Evolutionary conservation across 1,140 invertebrate genomes (phyloP).

Genomic region (Rhynchophorus ferrugineus): DNA sequence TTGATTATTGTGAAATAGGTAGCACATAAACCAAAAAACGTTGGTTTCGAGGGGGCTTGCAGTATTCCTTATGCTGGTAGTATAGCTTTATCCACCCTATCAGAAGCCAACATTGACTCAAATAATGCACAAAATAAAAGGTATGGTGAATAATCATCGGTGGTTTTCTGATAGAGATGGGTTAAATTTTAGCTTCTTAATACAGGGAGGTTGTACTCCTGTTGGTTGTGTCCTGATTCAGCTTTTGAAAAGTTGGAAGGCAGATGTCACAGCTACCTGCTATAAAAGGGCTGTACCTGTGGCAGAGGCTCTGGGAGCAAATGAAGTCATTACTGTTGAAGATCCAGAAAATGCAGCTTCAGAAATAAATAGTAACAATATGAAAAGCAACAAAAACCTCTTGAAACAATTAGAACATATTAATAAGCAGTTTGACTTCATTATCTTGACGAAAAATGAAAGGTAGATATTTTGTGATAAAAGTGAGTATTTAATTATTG

Average conservation of each 20-base stretch:
- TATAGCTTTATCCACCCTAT: constrained; percentile 58
- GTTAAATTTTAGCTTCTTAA: constrained; percentile 50
- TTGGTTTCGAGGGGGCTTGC: constrained; percentile 61
- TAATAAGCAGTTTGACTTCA: constrained; percentile 43
- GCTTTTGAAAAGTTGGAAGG: constrained; percentile 60
- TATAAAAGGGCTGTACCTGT: constrained; percentile 45
- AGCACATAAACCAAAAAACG: constrained; percentile 55
- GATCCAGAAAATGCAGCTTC: too few species aligned
- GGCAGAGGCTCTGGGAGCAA: constrained; percentile 49
- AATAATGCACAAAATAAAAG: constrained; percentile 51
- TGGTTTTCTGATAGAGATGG: neutral
- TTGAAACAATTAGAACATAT: constrained; percentile 32
- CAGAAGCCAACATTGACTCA: constrained; percentile 47
- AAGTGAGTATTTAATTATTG: too few species aligned
- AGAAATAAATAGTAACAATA: neutral
- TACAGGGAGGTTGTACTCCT: constrained; percentile 62
- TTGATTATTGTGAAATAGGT: too few species aligned
- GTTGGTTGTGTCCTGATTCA: constrained; percentile 66
- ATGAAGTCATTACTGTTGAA: constrained; percentile 44
- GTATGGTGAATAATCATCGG: constrained; percentile 37
- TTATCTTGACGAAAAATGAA: constrained; percentile 29
- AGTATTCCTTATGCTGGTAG: constrained; percentile 64
- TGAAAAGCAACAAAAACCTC: constrained; percentile 17
- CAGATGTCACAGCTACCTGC: constrained; percentile 50
- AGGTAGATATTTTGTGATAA: neutral